A percentile compares a stretch with the other conserved stretches of the same genome.
These are phyloP conservation scores for Hephaestus fuliginosus DNA, from an alignment of 2,797 vertebrate genomes.

Conservation along the genomic window DNA sequence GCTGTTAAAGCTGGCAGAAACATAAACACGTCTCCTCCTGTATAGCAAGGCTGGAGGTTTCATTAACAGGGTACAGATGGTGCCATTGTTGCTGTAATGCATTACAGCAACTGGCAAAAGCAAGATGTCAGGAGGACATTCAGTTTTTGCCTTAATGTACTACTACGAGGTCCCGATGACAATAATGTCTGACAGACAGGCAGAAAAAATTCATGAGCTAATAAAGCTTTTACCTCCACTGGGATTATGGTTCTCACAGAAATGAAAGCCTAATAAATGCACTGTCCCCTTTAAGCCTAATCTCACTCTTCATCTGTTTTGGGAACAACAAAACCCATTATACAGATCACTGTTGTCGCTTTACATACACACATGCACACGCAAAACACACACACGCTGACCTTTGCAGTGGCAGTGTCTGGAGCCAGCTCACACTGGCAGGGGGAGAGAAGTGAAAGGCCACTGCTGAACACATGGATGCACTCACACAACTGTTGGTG, in stretches of 20 bases:
- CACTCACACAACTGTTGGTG: conserved; percentile 63
- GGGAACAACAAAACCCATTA: conserved; percentile 80
- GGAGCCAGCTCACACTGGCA: conserved; percentile 69
- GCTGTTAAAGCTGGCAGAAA: conserved; percentile 3
- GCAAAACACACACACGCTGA: conserved; percentile 55
- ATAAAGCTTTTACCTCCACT: conserved; percentile 72
- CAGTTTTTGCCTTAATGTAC: conserved; percentile 33
- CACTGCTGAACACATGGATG: conserved; percentile 67
- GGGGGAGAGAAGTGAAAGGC: conserved; percentile 68
- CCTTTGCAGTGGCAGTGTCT: conserved; percentile 71
- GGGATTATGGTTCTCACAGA: conserved; percentile 75
- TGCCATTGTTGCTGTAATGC: conserved; percentile 36
- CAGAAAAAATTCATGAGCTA: conserved; percentile 71
- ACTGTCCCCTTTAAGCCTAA: conserved; percentile 77
- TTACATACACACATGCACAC: conserved; percentile 4
- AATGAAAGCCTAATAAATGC: conserved; percentile 80
- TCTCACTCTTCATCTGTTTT: conserved; percentile 81
- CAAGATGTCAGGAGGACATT: conserved; percentile 23
- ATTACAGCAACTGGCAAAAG: conserved; percentile 11
- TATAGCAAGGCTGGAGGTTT: background rate
- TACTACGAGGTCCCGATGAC: background rate
- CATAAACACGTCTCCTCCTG: background rate
- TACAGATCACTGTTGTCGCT: conserved; percentile 73
- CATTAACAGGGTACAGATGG: conserved; percentile 39
- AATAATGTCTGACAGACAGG: conserved; percentile 41